Conservation (phyloP, 2,797 vertebrate species). For the Phyllotis vaccarum region DNA sequence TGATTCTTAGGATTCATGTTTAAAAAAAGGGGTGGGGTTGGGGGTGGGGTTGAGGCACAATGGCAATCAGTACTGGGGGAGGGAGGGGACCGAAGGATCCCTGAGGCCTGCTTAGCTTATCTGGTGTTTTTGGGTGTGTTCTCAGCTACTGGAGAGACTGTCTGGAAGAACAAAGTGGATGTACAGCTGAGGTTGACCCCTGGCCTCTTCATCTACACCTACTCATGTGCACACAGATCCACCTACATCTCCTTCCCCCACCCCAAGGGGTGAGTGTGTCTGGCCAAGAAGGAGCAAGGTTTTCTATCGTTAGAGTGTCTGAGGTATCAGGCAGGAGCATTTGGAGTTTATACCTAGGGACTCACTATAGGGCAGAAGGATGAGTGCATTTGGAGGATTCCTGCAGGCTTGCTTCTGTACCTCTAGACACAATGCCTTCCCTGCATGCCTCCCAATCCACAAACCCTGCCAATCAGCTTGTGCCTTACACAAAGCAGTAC, state of each 20-base stretch:
- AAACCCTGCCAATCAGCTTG: rapidly evolving
- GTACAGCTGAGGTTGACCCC: neutral
- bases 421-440: neutral
- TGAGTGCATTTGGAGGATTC: neutral
- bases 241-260: too few relatives aligned
- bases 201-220: neutral
- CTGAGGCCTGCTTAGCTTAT: neutral
- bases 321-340: rapidly evolving
- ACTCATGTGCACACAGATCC: neutral
- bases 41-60: neutral
- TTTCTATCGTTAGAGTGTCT: neutral
- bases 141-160: neutral
- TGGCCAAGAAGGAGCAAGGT: neutral
- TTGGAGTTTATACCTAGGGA: neutral
- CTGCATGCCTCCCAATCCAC: rapidly evolving
- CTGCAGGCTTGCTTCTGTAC: neutral
- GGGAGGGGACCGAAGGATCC: neutral
- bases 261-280: too few relatives aligned
- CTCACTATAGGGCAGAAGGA: neutral
- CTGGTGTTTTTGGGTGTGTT: neutral
- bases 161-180: neutral
- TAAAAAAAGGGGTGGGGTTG: neutral
- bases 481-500: rapidly evolving
- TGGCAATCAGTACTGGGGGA: neutral
- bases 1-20: neutral